Evolutionary conservation across 1,140 invertebrate species (phyloP), one percentile per base, ranked within the genome.

Genomic region (Parapsyche elsis): DNA sequence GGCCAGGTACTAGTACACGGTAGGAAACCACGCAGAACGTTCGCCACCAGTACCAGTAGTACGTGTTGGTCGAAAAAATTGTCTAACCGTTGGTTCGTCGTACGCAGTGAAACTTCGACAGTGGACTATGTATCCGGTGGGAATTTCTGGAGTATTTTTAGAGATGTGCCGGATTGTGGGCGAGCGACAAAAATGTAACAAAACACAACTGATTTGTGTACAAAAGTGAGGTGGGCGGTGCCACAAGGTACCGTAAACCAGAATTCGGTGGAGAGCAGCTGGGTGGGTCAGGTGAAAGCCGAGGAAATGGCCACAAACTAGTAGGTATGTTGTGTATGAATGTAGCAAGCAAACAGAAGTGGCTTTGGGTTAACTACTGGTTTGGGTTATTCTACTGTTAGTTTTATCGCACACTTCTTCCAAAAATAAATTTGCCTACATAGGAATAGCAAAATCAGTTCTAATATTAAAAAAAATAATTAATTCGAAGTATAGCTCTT

Each of bases 221-320:
- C 30, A 38, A 38, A 7, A 38, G 30, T 38, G 30, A 38, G 2
- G 30, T 38, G 16, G 49, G 49, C 49, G 49, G 2, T 12, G 16
- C 49, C 49, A 12, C 16, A 14, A 16, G n/a, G 21, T 67, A 67
- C 61, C 14, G 19, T 38, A 71, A 71, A 38, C 70, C 19, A 71
- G 70, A 71, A 71, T 71, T 45, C 38, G 21, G 61, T 57, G 14
- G 21, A 53, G 49, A 53, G 61, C 30, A 53, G 61, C 30, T 16
- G 23, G 70, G 70, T 45, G 70, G 38, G 70, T 26, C 70, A 71
- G 70, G 70, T 71, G 70, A 71, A 71, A 71, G 70, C 26, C n/a
- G 26, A 16, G n/a, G 70, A 30, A 67, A 67, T 67, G 24, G 61
- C 24, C 61, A 67, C 61, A 67, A n/a, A 26, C 19, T 67, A 67